Base-by-base conservation (phyloP, 1,140 invertebrate species). In the Tetranychus urticae region DNA sequence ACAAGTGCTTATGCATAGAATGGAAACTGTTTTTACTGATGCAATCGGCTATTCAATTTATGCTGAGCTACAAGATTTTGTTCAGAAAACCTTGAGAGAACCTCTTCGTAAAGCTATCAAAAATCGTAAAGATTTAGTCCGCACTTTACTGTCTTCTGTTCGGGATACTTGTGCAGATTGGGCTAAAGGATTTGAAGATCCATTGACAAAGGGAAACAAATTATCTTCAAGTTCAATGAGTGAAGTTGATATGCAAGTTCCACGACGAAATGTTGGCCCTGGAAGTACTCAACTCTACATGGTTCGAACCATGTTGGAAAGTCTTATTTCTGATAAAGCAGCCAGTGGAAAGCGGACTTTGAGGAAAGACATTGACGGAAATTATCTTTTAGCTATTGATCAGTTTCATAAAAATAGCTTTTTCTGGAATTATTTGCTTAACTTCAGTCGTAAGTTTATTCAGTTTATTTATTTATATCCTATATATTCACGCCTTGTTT, bases 231-330 rank as follows among this genome's bases (percentile, higher is more conserved):
- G 60, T 45, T 60, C 61, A 34, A 55, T 59, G 56, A 52, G 59
- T 12, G 55, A 56, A 14, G 93, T 89, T 74, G 83, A 84, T 54
- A 87, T 94, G 68, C 88, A 91, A 77, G 88, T 96, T 47, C 88
- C 88, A 0, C 77, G 88, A 59, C 76, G 89, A 61, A 93, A 92
- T 74, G 90, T 96, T 64, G 89, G 88, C 78, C 76, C 76, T 34
- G 75, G 74, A 5, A 75, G 72, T 52, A 77, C 76, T 35, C 75
- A 77, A 70, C 75, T 99, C 3, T 99, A 99, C 72, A 97, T 99
- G 93, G 90, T 97, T 2, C 78, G 96, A 39, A 98, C 94, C 0
- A 97, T 98, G 86, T 74, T 99, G 64, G 96, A 99, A 74, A 96
- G 91, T 0, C 72, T 99, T 48, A 91, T 97, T 63, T 88, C 90